Base-by-base conservation (phyloP, 2,888 invertebrate genomes). In the Diaperis boleti region DNA sequence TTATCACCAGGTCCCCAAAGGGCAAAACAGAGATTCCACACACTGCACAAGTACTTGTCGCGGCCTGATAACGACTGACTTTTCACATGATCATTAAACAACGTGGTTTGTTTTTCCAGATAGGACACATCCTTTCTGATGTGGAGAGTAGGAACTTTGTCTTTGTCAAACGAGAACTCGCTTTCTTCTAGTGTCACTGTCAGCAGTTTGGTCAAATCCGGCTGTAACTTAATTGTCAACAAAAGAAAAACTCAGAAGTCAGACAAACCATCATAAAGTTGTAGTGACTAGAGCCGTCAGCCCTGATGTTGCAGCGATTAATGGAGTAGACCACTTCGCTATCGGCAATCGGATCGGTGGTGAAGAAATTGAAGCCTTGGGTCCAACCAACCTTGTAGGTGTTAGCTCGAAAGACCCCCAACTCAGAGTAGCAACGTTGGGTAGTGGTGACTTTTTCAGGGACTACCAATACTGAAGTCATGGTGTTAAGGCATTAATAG, bases 1-100 rank as follows among this genome's bases (percentile, higher is more conserved):
- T 89, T 88, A 0, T 89, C 84, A 18, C 91, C 86, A 8, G 88
- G 87, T 1, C 93, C 95, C 96, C 96, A 96, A 5, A 96, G 83
- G 0, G 95, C 92, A 4, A 89, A 87, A 72, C 93, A 90, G 0
- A 95, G 83, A 8, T 87, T 86, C 91, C 92, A 93, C 3, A 90
- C 87, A 56, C 89, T 86, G 8, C 81, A 71, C 15, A 84, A 81
- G 65, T 86, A 87, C 0, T 78, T 76, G 0, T 80, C 78, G 1
- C 81, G 79, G 4, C 66, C 64, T 11, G 63, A 70, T 29, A 61
- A 37, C 7, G 65, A 66, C 18, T 69, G 45, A 13, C 64, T 66
- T 10, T 64, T 52, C 3, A 69, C 57, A 18, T 73, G 49, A 39
- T 69, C 69, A 33, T 71, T 64, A 56, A 77, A 75, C n/a, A 78